A percentile compares a stretch with the other conserved stretches of the same genome.
phyloP scores from a whole-genome alignment of 2,888 invertebrate species.

The Clanis bilineata region DNA sequence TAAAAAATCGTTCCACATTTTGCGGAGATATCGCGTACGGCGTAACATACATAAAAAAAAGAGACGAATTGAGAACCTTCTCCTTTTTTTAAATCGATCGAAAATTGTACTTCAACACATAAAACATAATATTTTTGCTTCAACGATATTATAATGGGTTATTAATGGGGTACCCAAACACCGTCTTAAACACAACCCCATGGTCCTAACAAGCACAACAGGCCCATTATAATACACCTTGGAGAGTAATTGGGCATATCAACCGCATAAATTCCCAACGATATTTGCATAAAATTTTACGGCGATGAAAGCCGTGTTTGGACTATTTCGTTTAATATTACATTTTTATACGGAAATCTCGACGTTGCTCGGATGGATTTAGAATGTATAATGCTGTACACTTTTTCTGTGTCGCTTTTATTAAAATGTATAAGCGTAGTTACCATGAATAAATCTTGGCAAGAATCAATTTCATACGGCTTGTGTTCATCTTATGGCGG shows the following conservation, averaged over 20 bases:
- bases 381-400: conserved; percentile 23
- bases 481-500: neutral
- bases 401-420: conserved; percentile 20
- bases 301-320: conserved; percentile 39
- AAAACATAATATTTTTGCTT: neutral
- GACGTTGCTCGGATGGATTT: conserved; percentile 17
- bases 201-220: conserved; percentile 1
- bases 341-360: conserved; percentile 25
- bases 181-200: neutral
- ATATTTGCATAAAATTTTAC: conserved; percentile 59
- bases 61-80: too few species aligned
- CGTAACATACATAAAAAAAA: too few species aligned
- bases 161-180: neutral
- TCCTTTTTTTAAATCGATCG: too few species aligned
- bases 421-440: conserved; percentile 42
- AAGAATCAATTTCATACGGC: conserved; percentile 36
- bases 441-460: conserved; percentile 30
- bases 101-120: too few species aligned
- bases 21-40: too few species aligned
- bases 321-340: conserved; percentile 30
- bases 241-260: conserved; percentile 35
- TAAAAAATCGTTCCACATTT: too few species aligned
- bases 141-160: neutral
- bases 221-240: conserved; percentile 1
- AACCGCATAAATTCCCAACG: conserved; percentile 49